These are phyloP conservation scores for Melanophora roralis DNA, from an alignment of 2,888 invertebrate species.

Conservation along the genomic window DNA sequence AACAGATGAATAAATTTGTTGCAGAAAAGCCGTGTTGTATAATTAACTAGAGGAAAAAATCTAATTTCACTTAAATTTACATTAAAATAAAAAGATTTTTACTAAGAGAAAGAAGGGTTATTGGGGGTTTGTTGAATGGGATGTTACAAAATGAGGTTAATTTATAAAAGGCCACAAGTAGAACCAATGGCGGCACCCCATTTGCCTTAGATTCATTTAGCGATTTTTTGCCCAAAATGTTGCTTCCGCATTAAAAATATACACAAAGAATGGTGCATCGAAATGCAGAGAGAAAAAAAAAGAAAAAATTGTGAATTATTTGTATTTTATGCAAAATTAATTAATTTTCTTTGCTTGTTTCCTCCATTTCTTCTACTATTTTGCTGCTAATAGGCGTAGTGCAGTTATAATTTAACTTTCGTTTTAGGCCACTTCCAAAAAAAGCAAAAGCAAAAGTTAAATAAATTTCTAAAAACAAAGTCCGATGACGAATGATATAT, in stretches of 20 bases:
- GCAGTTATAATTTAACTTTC: conserved; percentile 19
- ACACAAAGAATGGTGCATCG: conserved; percentile 53
- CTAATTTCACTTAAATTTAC: conserved; percentile 66
- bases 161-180: conserved; percentile 45
- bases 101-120: conserved; percentile 12
- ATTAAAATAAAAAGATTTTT: conserved; percentile 48
- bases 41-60: conserved; percentile 63
- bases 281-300: conserved; percentile 36
- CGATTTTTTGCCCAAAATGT: conserved; percentile 62
- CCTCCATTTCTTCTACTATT: not conserved
- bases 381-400: conserved; percentile 6
- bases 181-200: conserved; percentile 21
- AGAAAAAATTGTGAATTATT: conserved; percentile 45
- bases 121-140: not conserved
- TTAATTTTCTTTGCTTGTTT: conserved; percentile 58
- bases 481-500: not conserved
- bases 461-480: not conserved
- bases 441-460: not conserved
- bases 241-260: conserved; percentile 61
- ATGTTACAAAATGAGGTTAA: conserved; percentile 29
- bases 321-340: conserved; percentile 64
- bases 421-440: conserved; percentile 28
- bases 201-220: conserved; percentile 60
- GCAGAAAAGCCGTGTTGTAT: conserved; percentile 58
- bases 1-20: conserved; percentile 18